phyloP scores from a whole-genome alignment of 2,797 vertebrate species.

The Moxostoma hubbsi region DNA sequence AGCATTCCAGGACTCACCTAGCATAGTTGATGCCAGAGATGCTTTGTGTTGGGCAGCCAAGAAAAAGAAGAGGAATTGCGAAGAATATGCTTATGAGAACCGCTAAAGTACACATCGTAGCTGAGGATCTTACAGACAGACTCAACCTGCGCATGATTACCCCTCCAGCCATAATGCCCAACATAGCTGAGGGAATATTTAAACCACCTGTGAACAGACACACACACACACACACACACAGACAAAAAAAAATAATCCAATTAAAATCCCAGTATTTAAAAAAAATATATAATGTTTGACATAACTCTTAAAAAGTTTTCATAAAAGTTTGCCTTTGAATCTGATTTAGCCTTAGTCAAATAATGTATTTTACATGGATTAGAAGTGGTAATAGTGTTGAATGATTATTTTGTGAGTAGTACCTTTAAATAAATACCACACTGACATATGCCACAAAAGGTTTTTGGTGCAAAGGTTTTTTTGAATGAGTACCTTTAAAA shows the following conservation, averaged over 20 bases:
- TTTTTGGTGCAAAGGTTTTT: too few species aligned
- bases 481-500: background rate
- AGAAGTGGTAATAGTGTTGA: background rate
- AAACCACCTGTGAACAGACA: constrained; percentile 74
- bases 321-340: constrained; percentile 4
- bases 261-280: background rate
- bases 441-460: background rate
- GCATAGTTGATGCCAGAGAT: constrained; percentile 68
- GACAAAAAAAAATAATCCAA: background rate
- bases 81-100: constrained; percentile 74
- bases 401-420: background rate
- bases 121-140: constrained; percentile 76
- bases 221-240: background rate
- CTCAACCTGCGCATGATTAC: constrained; percentile 81
- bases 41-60: constrained; percentile 86
- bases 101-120: constrained; percentile 74
- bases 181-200: constrained; percentile 81
- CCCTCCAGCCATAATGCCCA: constrained; percentile 86
- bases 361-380: constrained; percentile 9
- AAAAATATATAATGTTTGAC: background rate
- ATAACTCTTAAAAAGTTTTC: background rate
- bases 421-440: background rate
- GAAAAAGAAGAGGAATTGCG: constrained; percentile 82
- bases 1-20: constrained; percentile 53
- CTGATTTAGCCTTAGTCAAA: background rate